Evolutionary conservation across 2,113 vertebrate genomes (phyloP).

Genomic region (Papio anubis): DNA sequence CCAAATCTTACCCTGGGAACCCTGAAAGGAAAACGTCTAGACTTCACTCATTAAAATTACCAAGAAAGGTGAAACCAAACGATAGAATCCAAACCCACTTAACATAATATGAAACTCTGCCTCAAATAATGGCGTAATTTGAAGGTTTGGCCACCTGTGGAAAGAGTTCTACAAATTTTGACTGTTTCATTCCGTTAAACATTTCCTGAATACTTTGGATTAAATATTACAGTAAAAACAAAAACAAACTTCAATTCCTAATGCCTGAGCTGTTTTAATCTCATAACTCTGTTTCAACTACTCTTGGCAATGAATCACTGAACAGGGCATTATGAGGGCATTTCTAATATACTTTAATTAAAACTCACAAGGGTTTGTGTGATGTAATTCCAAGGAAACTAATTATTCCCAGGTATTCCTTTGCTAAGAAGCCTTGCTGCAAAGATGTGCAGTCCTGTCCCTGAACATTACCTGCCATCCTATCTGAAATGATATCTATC

Average conservation of each 20-base stretch:
- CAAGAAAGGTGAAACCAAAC: neutral
- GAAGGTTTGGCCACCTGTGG: neutral
- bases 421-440: slow-evolving; percentile 32
- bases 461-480: neutral
- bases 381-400: neutral
- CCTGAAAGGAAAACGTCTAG: neutral
- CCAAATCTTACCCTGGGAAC: neutral
- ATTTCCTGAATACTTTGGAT: slow-evolving; percentile 30
- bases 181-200: neutral
- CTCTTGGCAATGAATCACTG: slow-evolving; percentile 17
- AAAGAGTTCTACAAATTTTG: neutral
- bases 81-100: neutral
- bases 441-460: neutral
- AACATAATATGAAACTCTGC: neutral
- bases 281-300: slow-evolving; percentile 37
- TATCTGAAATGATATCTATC: neutral
- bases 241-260: slow-evolving; percentile 31
- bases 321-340: slow-evolving; percentile 16
- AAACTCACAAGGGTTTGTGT: slow-evolving; percentile 44
- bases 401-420: slow-evolving; percentile 30
- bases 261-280: slow-evolving; percentile 10
- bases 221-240: slow-evolving; percentile 43
- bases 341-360: slow-evolving; percentile 69
- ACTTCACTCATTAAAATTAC: neutral
- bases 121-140: neutral